Percentiles rank a stretch among this genome's conserved stretches.
phyloP scores from a whole-genome alignment of 2,797 vertebrate genomes.

The Hemibagrus guttatus region DNA sequence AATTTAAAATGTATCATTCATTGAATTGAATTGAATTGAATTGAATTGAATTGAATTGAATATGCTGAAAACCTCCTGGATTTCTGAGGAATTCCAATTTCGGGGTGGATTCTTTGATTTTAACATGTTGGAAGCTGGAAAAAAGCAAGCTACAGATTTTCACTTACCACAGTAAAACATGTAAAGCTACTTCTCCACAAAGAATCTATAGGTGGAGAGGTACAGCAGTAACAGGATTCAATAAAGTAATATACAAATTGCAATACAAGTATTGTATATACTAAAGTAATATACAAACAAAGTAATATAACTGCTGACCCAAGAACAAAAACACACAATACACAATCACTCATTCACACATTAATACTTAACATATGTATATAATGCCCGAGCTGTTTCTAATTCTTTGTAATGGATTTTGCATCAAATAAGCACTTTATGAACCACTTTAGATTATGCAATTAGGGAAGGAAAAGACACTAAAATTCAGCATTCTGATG shows the following conservation, averaged over 20 bases:
- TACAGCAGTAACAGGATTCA: not conserved
- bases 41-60: not conserved
- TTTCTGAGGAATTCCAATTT: not conserved
- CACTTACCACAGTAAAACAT: not conserved
- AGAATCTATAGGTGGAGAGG: not conserved
- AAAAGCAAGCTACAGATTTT: not conserved
- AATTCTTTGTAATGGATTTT: not conserved
- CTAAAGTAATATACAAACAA: no score
- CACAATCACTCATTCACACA: not conserved
- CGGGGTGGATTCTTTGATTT: not conserved
- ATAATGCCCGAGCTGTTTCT: not conserved
- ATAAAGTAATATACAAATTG: no score
- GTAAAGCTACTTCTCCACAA: not conserved
- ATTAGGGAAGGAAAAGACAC: not conserved
- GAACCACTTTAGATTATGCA: not conserved
- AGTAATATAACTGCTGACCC: not conserved
- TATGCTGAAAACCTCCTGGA: not conserved
- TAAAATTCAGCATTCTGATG: not conserved
- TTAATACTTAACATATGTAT: not conserved
- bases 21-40: no score
- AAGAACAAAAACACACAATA: not conserved
- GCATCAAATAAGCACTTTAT: not conserved
- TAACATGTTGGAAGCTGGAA: not conserved
- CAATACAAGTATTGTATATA: no score
- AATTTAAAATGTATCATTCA: no score